These are phyloP conservation scores for Zosterops japonicus DNA, from an alignment of 2,113 vertebrate genomes.

Conservation along the genomic window DNA sequence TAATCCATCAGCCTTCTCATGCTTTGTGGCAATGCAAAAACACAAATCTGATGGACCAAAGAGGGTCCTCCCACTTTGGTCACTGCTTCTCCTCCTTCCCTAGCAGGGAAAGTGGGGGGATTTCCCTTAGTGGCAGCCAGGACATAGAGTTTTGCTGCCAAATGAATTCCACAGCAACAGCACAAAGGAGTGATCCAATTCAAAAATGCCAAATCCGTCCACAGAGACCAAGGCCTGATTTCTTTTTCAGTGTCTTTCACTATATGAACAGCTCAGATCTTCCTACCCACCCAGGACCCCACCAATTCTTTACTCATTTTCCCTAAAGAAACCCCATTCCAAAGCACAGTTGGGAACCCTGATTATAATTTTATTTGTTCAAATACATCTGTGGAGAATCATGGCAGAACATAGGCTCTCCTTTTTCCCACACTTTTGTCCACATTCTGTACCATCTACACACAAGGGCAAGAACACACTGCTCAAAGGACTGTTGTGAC, in stretches of 20 bases:
- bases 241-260: background rate
- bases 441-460: background rate
- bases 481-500: background rate
- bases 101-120: rapidly evolving
- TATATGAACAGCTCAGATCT: background rate
- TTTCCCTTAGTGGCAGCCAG: background rate
- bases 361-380: background rate
- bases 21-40: background rate
- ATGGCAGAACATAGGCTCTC: background rate
- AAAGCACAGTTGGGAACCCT: background rate
- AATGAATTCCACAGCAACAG: background rate
- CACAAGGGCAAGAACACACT: background rate
- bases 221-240: background rate
- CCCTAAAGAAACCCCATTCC: background rate
- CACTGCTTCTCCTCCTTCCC: background rate
- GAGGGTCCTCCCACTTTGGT: background rate
- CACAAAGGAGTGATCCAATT: background rate
- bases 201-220: background rate
- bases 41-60: background rate
- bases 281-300: background rate
- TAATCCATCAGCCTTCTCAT: background rate
- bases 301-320: background rate
- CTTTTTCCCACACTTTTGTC: background rate
- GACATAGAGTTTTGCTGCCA: background rate
- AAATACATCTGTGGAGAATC: background rate